A percentile compares a stretch with the other conserved stretches of the same genome.
Conservation (phyloP, 2,888 invertebrate genomes). For the Dione juno region DNA sequence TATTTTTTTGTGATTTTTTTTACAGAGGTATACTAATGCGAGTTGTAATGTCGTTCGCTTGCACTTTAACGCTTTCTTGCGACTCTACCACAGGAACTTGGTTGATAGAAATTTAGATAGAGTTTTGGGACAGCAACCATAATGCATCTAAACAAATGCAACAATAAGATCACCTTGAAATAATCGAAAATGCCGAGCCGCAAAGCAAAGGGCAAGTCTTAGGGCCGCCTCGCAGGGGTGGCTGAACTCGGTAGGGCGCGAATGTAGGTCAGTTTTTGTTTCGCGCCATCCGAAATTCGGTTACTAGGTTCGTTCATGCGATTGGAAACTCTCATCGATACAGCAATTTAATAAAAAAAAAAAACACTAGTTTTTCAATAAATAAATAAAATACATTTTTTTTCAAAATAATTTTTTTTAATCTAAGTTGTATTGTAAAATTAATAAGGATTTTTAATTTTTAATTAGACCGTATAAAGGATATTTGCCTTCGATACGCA, state of each 20-base stretch:
- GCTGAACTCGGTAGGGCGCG: constrained; percentile 79
- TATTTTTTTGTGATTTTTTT: constrained; percentile 8
- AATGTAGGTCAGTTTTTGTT: constrained; percentile 84
- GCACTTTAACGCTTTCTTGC: neutral
- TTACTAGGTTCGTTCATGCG: constrained; percentile 67
- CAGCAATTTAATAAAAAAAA: constrained; percentile 30
- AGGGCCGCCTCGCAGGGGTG: constrained; percentile 78
- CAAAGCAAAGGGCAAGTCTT: constrained; percentile 68
- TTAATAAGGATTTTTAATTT: neutral
- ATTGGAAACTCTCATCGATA: constrained; percentile 49
- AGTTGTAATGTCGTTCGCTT: neutral
- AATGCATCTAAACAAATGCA: constrained; percentile 36
- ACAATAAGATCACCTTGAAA: constrained; percentile 63
- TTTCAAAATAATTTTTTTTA: neutral
- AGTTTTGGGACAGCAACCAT: neutral
- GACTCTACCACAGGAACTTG: too few relatives aligned
- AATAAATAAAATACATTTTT: neutral
- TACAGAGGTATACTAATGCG: neutral
- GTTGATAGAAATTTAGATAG: neutral
- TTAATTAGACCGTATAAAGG: neutral
- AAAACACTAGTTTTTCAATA: neutral
- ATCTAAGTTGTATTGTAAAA: neutral
- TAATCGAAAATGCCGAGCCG: constrained; percentile 66
- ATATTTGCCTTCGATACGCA: neutral
- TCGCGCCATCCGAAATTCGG: constrained; percentile 82